A percentile compares a stretch with the other conserved stretches of the same genome.
Evolutionary conservation across 1,140 invertebrate species (phyloP).

Genomic region (Zaprionus tsacasi): DNA sequence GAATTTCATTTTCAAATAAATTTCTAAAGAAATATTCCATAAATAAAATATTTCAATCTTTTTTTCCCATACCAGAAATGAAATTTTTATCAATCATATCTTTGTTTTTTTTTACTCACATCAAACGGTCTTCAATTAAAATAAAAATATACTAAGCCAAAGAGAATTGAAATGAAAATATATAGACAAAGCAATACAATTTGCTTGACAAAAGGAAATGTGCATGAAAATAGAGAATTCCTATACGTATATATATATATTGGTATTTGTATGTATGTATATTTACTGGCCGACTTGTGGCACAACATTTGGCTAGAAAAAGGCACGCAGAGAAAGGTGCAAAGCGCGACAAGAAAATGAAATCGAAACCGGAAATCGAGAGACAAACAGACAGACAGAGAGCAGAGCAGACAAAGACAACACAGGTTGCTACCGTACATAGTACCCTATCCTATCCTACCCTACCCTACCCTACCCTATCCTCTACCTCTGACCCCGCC

Average conservation of each 20-base stretch:
- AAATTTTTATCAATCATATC: background rate
- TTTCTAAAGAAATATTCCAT: background rate
- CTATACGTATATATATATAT: background rate
- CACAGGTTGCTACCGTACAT: conserved; percentile 22
- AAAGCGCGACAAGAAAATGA: conserved; percentile 52
- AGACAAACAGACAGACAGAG: conserved; percentile 27
- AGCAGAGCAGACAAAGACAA: conserved; percentile 22
- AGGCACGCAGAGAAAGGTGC: conserved; percentile 2
- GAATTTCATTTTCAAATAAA: no score
- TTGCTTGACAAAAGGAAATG: conserved; percentile 46
- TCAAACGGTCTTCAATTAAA: background rate
- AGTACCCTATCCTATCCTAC: no score
- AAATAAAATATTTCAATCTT: background rate
- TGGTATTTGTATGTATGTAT: conserved; percentile 22
- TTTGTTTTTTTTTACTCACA: background rate
- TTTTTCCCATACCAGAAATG: background rate
- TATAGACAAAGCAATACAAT: conserved; percentile 39
- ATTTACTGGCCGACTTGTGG: conserved; percentile 20
- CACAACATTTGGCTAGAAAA: conserved; percentile 34
- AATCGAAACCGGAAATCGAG: conserved; percentile 66
- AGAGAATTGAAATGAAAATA: conserved; percentile 19
- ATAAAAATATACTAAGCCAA: background rate
- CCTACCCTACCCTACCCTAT: background rate
- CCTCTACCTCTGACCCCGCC: background rate
- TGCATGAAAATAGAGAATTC: conserved; percentile 20